These are phyloP conservation scores for Microctenopoma lineatum DNA, from an alignment of 2,797 vertebrate species.

Conservation along the genomic window DNA sequence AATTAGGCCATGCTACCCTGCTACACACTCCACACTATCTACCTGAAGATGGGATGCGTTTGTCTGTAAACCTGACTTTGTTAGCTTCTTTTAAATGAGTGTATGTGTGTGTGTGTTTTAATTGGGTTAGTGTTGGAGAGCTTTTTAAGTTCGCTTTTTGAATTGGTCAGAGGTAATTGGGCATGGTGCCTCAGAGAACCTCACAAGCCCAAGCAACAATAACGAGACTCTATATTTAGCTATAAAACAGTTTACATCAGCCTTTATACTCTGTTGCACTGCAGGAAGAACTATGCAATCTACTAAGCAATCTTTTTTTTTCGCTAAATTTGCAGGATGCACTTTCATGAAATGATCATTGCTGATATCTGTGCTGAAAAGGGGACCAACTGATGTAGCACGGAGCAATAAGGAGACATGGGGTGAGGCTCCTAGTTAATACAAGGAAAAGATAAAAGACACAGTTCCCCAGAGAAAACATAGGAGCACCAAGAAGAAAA, in stretches of 20 bases:
- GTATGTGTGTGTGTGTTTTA: constrained; percentile 29
- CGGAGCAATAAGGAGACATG: constrained; percentile 34
- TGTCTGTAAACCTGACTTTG: constrained; percentile 30
- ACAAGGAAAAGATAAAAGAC: constrained; percentile 61
- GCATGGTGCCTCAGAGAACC: constrained; percentile 41
- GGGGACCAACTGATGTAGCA: constrained; percentile 45
- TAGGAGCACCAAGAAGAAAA: constrained; percentile 51
- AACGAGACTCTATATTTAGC: constrained; percentile 62
- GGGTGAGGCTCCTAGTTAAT: constrained; percentile 56
- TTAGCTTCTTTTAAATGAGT: constrained; percentile 26
- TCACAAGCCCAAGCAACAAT: constrained; percentile 42
- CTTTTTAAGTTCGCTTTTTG: constrained; percentile 43
- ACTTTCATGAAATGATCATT: constrained; percentile 23
- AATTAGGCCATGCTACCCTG: constrained; percentile 41
- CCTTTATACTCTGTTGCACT: constrained; percentile 41
- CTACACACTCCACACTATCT: constrained; percentile 11
- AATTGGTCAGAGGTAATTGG: constrained; percentile 68
- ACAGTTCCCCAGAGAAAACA: constrained; percentile 55
- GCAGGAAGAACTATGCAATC: constrained; percentile 28
- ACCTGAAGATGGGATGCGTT: constrained; percentile 19
- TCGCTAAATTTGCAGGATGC: constrained; percentile 27
- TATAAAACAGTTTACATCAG: constrained; percentile 65
- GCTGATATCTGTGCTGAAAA: constrained; percentile 45
- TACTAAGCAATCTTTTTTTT: constrained; percentile 12
- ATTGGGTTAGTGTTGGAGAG: constrained; percentile 44